Conservation (phyloP, 1,140 invertebrate genomes). For the Aethina tumida region DNA sequence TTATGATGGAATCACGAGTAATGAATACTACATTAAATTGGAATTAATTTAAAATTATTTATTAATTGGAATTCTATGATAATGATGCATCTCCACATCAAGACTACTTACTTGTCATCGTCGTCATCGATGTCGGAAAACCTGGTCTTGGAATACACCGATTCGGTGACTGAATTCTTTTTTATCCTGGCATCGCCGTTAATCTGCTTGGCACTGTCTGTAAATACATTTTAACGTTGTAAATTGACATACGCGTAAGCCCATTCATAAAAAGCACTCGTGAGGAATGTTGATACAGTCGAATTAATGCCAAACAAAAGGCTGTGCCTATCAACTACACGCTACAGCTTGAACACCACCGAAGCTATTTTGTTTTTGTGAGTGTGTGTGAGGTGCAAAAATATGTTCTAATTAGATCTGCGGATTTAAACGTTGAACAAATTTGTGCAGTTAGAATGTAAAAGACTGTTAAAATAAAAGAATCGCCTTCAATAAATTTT, state of each 20-base stretch:
- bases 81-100: neutral
- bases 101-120: conserved; percentile 24
- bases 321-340: no score
- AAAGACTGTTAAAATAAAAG: conserved; percentile 5
- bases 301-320: no score
- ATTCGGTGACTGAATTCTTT: conserved; percentile 31
- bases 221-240: no score
- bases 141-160: conserved; percentile 28
- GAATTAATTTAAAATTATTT: neutral
- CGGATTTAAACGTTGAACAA: no score
- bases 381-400: no score
- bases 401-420: no score
- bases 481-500: conserved; percentile 7
- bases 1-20: no score
- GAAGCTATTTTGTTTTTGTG: no score
- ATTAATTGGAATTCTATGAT: neutral
- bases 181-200: conserved; percentile 26
- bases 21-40: conserved; percentile 1
- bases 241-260: no score
- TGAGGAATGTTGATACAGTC: no score
- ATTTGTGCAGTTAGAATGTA: conserved; percentile 11
- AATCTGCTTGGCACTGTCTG: conserved; percentile 21
- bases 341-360: no score
- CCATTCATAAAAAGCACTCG: no score
- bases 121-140: conserved; percentile 27